These are phyloP conservation scores for Coreius guichenoti DNA, from an alignment of 2,797 vertebrate species.

Conservation along the genomic window DNA sequence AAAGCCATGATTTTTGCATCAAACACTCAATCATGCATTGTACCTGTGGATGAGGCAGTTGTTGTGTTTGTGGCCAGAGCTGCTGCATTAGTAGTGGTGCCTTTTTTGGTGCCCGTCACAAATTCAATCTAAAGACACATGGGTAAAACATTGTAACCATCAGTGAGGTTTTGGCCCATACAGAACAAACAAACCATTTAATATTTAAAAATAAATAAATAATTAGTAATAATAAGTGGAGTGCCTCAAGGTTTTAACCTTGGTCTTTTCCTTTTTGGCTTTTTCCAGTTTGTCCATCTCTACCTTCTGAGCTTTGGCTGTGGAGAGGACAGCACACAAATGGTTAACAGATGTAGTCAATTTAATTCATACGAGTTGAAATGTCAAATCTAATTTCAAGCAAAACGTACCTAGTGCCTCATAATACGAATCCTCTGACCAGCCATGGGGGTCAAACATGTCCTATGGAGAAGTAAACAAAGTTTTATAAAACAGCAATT, in stretches of 20 bases:
- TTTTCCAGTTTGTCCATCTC: conserved; percentile 99
- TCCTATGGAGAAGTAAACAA: conserved; percentile 76
- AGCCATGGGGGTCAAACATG: conserved; percentile 98
- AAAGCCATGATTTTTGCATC: background rate
- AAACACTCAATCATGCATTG: conserved; percentile 16
- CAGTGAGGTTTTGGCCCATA: background rate
- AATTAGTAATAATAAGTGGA: background rate
- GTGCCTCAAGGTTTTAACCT: conserved; percentile 78
- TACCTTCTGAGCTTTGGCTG: conserved; percentile 94
- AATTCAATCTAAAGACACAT: conserved; percentile 88
- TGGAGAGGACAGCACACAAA: background rate
- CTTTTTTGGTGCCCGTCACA: conserved; percentile 96
- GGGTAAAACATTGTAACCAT: background rate
- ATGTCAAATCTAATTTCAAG: background rate
- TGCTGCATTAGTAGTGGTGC: conserved; percentile 84
- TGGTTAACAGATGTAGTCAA: background rate
- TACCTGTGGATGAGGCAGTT: conserved; percentile 90
- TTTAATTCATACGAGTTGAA: background rate
- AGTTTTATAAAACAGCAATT: background rate
- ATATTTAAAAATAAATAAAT: background rate
- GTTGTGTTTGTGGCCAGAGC: conserved; percentile 86
- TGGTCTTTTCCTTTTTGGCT: conserved; percentile 96
- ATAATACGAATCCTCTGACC: conserved; percentile 98
- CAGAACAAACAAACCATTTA: background rate
- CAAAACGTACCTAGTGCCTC: conserved; percentile 85